Percentiles rank a stretch among this genome's conserved stretches.
These are phyloP conservation scores for Conomelus anceps DNA, from an alignment of 2,888 invertebrate genomes.

Conservation along the genomic window DNA sequence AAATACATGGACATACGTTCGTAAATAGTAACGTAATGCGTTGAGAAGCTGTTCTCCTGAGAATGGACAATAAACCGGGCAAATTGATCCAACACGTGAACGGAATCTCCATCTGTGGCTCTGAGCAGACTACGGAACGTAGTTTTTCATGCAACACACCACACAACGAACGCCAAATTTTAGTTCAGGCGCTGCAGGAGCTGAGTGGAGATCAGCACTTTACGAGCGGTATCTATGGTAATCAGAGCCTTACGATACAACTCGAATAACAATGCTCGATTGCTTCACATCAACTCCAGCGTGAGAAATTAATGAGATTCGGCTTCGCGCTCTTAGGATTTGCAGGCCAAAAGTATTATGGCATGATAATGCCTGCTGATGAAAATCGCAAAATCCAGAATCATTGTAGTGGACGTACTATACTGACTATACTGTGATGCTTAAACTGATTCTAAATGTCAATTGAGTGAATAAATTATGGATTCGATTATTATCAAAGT, in stretches of 20 bases:
- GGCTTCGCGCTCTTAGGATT: not conserved
- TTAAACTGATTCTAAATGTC: too few relatives aligned
- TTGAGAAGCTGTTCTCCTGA: not conserved
- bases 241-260: not conserved
- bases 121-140: not conserved
- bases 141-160: not conserved
- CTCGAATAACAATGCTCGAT: not conserved
- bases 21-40: not conserved
- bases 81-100: not conserved
- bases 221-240: not conserved
- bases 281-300: not conserved
- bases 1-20: not conserved
- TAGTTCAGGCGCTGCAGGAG: not conserved
- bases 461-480: too few relatives aligned
- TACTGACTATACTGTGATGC: too few relatives aligned
- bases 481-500: too few relatives aligned
- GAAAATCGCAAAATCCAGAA: not conserved
- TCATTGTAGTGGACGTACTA: not conserved
- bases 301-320: not conserved
- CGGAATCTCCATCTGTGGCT: not conserved
- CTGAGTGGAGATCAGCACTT: not conserved
- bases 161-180: not conserved
- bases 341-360: not conserved
- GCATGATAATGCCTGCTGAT: not conserved
- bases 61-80: not conserved